A percentile compares a stretch with the other conserved stretches of the same genome.
These are phyloP conservation scores for Thelaira solivaga DNA, from an alignment of 2,888 invertebrate genomes.

Conservation along the genomic window DNA sequence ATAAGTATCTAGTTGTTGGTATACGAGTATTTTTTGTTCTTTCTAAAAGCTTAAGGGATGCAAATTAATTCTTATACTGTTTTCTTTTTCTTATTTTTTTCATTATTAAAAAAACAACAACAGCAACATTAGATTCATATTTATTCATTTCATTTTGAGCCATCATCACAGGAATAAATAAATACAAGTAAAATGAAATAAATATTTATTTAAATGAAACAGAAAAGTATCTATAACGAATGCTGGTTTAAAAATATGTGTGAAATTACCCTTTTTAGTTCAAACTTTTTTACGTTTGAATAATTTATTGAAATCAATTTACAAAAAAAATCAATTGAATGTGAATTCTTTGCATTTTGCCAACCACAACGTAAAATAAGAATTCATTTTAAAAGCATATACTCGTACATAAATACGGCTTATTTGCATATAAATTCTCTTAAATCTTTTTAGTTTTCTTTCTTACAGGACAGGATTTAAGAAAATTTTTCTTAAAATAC, in stretches of 20 bases:
- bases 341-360: no score
- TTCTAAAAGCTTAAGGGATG: constrained; percentile 28
- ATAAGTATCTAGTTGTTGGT: constrained; percentile 6
- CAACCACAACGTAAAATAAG: no score
- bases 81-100: not conserved
- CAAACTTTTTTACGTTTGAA: not conserved
- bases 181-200: constrained; percentile 1
- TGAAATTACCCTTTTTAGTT: not conserved
- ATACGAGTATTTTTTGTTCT: no score
- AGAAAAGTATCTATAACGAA: not conserved
- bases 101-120: no score
- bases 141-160: constrained; percentile 16
- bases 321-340: no score
- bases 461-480: no score
- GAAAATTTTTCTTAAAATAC: no score
- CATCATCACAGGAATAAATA: not conserved
- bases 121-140: no score
- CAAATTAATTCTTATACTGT: constrained; percentile 33
- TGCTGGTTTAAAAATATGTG: not conserved
- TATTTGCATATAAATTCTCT: no score
- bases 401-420: no score
- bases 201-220: constrained; percentile 18
- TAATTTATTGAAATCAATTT: not conserved
- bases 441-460: no score
- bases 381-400: no score